Evolutionary conservation across 2,797 vertebrate genomes (phyloP), one percentile per base, ranked within the genome.

Genomic region (Distichodus sexfasciatus): DNA sequence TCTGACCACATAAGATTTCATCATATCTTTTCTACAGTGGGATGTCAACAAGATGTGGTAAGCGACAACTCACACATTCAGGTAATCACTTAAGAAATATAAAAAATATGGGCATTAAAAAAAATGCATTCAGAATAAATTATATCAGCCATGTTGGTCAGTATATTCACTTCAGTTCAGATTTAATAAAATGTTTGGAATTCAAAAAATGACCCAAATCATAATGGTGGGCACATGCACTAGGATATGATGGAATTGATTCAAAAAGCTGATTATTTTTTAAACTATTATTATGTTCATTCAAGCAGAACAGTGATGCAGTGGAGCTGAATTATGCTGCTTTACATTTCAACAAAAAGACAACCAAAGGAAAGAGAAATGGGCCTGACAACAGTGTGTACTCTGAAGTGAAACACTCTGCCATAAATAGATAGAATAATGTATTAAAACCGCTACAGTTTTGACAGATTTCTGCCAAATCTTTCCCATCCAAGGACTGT

Each of bases 321-420:
- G n/a, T 17, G 10, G 19, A 31, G 38, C 21, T 75, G 23, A 65
- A 2, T 75, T 75, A 75, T 4, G 47, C 72, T 47, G 61, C 66
- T 5, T 36, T 65, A 6, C 1, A 53, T 50, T 71, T 75, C 5
- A 48, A 6, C 5, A 44, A 75, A 2, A 15, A 8, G 10, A 66
- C 24, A 61, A 40, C 0, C n/a, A 55, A 24, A 66, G 60, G 24
- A 28, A 0, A 33, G 6, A 17, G 2, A 44, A 51, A 5, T 50
- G 35, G 1, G 19, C 36, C 31, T 8, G 23, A 60, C 11, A 31
- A 47, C 28, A 40, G 10, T 19, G 19, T 70, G 3, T 70, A 66
- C 24, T 60, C 47, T 51, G 24, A 28, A 24, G 38, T 75, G 17
- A 53, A 46, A 7, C 15, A 44, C 3, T 17, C 3, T 46, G n/a